Percentiles rank a stretch among this genome's conserved stretches.
Evolutionary conservation across 2,113 vertebrate species (phyloP).

Genomic region (Cyprinodon brontotheroides): DNA sequence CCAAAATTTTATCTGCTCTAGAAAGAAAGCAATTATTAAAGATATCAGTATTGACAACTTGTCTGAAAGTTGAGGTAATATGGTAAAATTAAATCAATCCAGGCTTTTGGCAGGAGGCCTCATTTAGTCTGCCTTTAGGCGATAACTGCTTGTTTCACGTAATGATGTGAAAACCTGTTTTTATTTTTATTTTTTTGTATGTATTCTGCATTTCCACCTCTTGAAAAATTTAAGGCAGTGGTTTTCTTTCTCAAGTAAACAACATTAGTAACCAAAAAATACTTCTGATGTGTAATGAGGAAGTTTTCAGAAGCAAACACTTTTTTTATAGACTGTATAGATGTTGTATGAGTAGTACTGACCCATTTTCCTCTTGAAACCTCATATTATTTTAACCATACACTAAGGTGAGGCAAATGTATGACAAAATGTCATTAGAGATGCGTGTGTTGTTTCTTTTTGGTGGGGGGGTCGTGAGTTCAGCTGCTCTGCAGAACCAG

Average conservation of each 20-base stretch:
- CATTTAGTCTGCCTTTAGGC: too few species aligned
- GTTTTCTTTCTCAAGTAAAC: too few species aligned
- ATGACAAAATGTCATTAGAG: neutral
- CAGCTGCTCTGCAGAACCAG: slow-evolving; percentile 62
- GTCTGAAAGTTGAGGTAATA: neutral
- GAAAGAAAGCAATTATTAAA: neutral
- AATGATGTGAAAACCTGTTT: too few species aligned
- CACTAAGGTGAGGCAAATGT: neutral
- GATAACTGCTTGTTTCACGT: too few species aligned
- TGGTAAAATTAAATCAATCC: neutral
- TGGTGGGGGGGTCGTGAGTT: neutral
- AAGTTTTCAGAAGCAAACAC: neutral
- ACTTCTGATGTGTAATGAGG: too few species aligned
- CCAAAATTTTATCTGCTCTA: neutral
- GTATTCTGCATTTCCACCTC: too few species aligned
- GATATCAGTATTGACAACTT: neutral
- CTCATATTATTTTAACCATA: neutral
- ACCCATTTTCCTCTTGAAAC: neutral
- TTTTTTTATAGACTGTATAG: too few species aligned
- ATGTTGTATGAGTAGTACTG: neutral
- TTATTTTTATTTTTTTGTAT: too few species aligned
- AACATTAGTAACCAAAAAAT: too few species aligned
- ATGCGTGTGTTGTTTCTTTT: neutral
- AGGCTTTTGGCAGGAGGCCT: neutral
- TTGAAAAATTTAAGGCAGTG: too few species aligned